Conservation (phyloP, 2,113 vertebrate genomes). For the Rhadina sibilatrix region DNA sequence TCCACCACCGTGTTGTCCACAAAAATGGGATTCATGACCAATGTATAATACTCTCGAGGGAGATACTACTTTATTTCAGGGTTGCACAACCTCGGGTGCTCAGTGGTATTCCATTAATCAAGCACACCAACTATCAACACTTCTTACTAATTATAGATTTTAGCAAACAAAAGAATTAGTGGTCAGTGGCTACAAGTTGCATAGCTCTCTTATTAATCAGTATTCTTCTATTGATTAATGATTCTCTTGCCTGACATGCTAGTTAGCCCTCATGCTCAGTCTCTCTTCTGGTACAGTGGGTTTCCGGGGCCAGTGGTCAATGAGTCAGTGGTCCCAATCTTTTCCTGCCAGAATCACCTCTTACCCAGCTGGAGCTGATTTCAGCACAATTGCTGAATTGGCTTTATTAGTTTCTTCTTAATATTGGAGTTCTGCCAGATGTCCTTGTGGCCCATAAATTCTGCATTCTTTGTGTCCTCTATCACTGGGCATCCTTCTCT, state of each 20-base stretch:
- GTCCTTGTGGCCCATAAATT: background rate
- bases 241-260: background rate
- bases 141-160: background rate
- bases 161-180: background rate
- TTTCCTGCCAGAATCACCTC: background rate
- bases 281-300: background rate
- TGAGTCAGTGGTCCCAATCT: too few relatives aligned
- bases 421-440: background rate
- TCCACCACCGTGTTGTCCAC: background rate
- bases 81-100: background rate
- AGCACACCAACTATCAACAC: background rate
- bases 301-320: background rate
- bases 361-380: background rate
- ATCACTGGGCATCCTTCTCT: background rate
- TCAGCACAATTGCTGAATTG: background rate
- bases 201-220: background rate
- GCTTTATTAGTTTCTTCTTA: background rate
- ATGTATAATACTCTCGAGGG: background rate
- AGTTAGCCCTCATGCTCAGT: too few relatives aligned
- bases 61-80: background rate
- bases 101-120: background rate
- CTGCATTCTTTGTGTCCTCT: background rate
- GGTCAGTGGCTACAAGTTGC: background rate
- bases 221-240: background rate
- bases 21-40: background rate